Percentiles rank a stretch among this genome's conserved stretches.
Conservation (phyloP, 2,797 vertebrate genomes). For the Poeciliopsis infans region DNA sequence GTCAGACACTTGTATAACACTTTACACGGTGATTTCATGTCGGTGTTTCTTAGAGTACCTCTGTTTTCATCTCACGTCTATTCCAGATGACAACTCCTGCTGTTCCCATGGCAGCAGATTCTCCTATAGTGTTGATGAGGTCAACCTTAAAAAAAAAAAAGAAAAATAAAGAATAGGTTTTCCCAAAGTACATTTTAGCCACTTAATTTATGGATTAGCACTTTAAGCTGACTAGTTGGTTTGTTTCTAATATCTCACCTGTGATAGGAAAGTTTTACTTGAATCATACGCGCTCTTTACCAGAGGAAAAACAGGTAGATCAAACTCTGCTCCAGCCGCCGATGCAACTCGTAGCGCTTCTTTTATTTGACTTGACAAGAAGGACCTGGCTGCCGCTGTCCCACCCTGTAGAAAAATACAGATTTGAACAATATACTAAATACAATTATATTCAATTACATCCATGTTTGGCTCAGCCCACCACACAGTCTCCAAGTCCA, state of each 20-base stretch:
- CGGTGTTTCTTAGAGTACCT: slow-evolving; percentile 57
- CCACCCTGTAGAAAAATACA: slow-evolving; percentile 50
- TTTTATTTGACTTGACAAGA: slow-evolving; percentile 77
- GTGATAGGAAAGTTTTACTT: slow-evolving; percentile 78
- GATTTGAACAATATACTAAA: background rate
- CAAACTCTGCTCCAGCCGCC: slow-evolving; percentile 62
- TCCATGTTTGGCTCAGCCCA: background rate
- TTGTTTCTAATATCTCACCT: slow-evolving; percentile 65
- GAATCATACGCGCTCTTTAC: slow-evolving; percentile 79
- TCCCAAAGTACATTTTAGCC: background rate
- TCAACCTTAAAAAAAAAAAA: slow-evolving; percentile 72
- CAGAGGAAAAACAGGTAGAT: slow-evolving; percentile 82
- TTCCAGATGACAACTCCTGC: slow-evolving; percentile 84
- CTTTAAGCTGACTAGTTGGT: background rate
- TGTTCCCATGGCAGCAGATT: slow-evolving; percentile 86
- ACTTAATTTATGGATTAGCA: background rate
- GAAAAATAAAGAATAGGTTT: background rate
- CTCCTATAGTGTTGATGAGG: slow-evolving; percentile 84
- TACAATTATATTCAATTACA: background rate
- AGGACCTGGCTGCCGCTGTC: slow-evolving; percentile 70
- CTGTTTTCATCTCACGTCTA: slow-evolving; percentile 72
- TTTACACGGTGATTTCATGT: background rate
- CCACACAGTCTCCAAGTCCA: background rate
- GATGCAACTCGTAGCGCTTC: slow-evolving; percentile 81
- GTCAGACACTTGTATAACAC: background rate